A percentile compares a stretch with the other conserved stretches of the same genome.
These are phyloP conservation scores for Blastobasis adustella DNA, from an alignment of 2,888 invertebrate genomes.

Conservation along the genomic window DNA sequence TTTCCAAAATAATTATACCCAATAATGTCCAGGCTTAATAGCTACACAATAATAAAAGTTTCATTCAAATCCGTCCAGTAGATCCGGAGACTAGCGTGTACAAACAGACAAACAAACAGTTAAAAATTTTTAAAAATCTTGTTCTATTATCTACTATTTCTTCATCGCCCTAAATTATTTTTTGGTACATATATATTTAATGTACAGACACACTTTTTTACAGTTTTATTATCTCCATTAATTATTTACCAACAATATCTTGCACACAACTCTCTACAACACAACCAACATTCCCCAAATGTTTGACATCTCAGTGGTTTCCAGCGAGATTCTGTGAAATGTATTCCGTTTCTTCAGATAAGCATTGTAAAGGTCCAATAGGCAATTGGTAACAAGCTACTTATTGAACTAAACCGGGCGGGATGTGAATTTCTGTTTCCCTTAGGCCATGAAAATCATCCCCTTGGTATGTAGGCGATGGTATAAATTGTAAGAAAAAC, in stretches of 20 bases:
- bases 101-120: too few species aligned
- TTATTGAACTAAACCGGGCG: conserved; percentile 37
- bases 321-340: conserved; percentile 8
- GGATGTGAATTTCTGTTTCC: conserved; percentile 37
- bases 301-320: neutral
- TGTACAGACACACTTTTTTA: neutral
- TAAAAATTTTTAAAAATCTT: too few species aligned
- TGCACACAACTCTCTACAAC: too few species aligned
- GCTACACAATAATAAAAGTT: too few species aligned
- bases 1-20: too few species aligned
- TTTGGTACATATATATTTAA: too few species aligned
- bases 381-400: conserved; percentile 29
- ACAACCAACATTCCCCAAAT: neutral
- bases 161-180: too few species aligned
- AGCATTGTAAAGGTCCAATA: conserved; percentile 3
- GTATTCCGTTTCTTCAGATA: conserved; percentile 10
- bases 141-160: too few species aligned
- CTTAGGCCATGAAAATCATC: conserved; percentile 29
- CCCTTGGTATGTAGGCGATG: conserved; percentile 1
- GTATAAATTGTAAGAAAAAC: too few species aligned
- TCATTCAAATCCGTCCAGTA: too few species aligned
- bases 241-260: neutral
- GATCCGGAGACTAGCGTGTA: too few species aligned
- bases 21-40: too few species aligned
- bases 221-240: neutral